Evolutionary conservation across 30 jellyfish, hydroid and myxozoan genomes (phyloP).

Genomic region (Hydractinia echinata): DNA sequence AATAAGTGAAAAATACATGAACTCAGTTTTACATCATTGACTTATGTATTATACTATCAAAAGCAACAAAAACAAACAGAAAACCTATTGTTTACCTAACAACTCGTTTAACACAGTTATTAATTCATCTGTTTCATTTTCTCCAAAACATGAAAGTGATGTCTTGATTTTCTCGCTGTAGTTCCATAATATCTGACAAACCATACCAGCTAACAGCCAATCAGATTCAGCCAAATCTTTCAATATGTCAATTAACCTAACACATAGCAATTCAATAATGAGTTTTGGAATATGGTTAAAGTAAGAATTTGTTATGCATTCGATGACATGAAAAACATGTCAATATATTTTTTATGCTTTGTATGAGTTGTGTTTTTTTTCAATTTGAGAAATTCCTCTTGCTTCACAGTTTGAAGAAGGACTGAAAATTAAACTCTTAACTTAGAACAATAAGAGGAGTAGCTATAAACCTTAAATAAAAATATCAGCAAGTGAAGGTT

Average conservation of each 20-base stretch:
- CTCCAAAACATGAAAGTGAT: slow-evolving; percentile 67
- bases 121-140: slow-evolving; percentile 65
- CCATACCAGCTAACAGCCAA: slow-evolving; percentile 86
- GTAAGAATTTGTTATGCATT: too few relatives aligned
- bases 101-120: slow-evolving; percentile 50
- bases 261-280: not conserved
- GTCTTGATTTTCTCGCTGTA: slow-evolving; percentile 74
- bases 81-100: slow-evolving; percentile 37
- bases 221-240: slow-evolving; percentile 80
- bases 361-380: too few relatives aligned
- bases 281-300: not conserved
- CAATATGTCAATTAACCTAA: slow-evolving; percentile 72
- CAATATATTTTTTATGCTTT: too few relatives aligned
- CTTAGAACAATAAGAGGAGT: too few relatives aligned
- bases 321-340: too few relatives aligned
- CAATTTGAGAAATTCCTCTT: too few relatives aligned
- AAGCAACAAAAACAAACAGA: not conserved
- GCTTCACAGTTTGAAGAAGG: too few relatives aligned
- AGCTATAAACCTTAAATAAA: too few relatives aligned
- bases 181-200: slow-evolving; percentile 85
- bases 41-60: not conserved
- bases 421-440: too few relatives aligned
- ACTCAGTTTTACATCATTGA: too few relatives aligned
- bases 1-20: too few relatives aligned
- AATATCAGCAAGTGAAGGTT: too few relatives aligned